phyloP scores from a whole-genome alignment of 2,888 invertebrate genomes.

The Epirrhoe tristata region DNA sequence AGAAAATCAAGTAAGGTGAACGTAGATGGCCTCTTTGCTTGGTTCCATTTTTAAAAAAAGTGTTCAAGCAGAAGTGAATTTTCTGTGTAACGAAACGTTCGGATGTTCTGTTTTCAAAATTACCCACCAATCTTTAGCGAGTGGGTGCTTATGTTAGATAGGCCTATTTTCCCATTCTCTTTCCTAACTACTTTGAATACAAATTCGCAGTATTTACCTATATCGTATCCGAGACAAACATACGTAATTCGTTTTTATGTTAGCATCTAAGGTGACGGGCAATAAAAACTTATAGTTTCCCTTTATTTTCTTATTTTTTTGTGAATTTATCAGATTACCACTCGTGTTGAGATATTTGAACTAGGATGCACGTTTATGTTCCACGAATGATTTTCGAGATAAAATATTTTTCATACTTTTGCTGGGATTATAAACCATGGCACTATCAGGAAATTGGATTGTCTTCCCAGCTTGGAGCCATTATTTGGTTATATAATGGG shows the following conservation, averaged over 20 bases:
- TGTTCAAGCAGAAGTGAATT: not conserved
- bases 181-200: slow-evolving; percentile 6
- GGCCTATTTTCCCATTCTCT: not conserved
- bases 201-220: slow-evolving; percentile 16
- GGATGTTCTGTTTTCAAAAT: slow-evolving; percentile 8
- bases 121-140: slow-evolving; percentile 11
- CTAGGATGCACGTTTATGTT: slow-evolving; percentile 26
- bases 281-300: slow-evolving; percentile 38
- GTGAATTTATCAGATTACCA: slow-evolving; percentile 32
- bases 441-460: not conserved
- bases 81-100: not conserved
- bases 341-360: slow-evolving; percentile 18
- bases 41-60: slow-evolving; percentile 2
- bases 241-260: slow-evolving; percentile 34
- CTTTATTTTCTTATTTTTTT: slow-evolving; percentile 20
- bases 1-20: slow-evolving; percentile 23
- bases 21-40: not conserved
- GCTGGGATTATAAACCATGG: not conserved
- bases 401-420: slow-evolving; percentile 20
- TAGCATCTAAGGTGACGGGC: slow-evolving; percentile 30
- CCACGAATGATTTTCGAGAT: slow-evolving; percentile 17
- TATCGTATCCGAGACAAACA: slow-evolving; percentile 10
- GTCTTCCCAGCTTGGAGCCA: not conserved
- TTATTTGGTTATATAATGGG: not conserved
- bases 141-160: slow-evolving; percentile 9